phyloP scores from a whole-genome alignment of 2,888 invertebrate species.

The Podotricha telesiphe region DNA sequence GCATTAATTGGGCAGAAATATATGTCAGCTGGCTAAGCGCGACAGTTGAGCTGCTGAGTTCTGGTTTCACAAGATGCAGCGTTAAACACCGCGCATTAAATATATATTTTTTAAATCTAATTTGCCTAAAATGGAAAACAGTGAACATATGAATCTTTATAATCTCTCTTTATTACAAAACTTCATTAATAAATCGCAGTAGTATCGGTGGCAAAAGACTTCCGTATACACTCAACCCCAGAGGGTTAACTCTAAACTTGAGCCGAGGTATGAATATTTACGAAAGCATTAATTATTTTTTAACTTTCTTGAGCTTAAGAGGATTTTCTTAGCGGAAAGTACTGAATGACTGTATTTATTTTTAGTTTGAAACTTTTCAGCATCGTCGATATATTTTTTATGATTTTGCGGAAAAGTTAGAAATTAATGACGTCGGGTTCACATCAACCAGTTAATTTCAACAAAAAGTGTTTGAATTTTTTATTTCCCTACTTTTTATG shows the following conservation, averaged over 20 bases:
- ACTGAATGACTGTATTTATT: conserved; percentile 66
- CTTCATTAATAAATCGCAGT: conserved; percentile 18
- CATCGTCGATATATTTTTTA: conserved; percentile 48
- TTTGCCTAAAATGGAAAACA: too few species aligned
- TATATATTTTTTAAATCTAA: too few species aligned
- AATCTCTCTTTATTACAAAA: too few species aligned
- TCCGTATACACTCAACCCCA: conserved; percentile 51
- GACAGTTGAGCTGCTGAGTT: too few species aligned
- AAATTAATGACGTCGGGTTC: conserved; percentile 41
- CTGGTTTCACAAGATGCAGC: too few species aligned
- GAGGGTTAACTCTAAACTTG: conserved; percentile 79
- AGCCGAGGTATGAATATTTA: conserved; percentile 84
- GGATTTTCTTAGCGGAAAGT: conserved; percentile 72
- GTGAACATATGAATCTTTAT: too few species aligned
- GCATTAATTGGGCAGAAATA: too few species aligned
- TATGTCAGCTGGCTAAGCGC: too few species aligned
- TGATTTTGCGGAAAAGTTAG: conserved; percentile 39
- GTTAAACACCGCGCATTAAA: not conserved
- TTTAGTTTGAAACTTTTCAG: conserved; percentile 53
- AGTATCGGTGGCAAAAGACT: conserved; percentile 26
- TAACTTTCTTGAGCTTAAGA: conserved; percentile 81
- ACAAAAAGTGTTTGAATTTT: conserved; percentile 16
- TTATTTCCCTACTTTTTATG: not conserved
- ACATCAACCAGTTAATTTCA: conserved; percentile 35
- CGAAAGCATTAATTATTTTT: conserved; percentile 85